Evolutionary conservation across 1,140 invertebrate species (phyloP).

Genomic region (Aleiodes sp.): DNA sequence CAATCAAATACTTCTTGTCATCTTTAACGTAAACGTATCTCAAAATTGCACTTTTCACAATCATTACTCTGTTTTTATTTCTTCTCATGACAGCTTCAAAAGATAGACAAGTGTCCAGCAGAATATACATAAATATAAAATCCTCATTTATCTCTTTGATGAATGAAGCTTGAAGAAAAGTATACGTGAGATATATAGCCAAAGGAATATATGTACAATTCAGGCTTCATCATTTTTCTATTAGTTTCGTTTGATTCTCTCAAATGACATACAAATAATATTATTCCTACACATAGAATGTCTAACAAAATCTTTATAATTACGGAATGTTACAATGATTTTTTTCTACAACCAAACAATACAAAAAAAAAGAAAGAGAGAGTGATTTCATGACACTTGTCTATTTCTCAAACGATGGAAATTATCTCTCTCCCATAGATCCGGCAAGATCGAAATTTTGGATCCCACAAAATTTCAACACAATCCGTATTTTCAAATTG

Average conservation of each 20-base stretch:
- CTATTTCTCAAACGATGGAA: not conserved
- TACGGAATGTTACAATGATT: conserved; percentile 2
- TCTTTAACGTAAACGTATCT: not conserved
- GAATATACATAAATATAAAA: conserved; percentile 3
- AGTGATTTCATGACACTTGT: no score
- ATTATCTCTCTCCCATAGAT: not conserved
- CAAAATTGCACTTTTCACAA: not conserved
- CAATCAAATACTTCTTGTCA: not conserved
- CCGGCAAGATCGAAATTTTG: not conserved
- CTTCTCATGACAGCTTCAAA: not conserved
- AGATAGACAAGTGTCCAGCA: not conserved
- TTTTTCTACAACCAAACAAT: no score
- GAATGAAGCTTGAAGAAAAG: no score
- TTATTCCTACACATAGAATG: not conserved
- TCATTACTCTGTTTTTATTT: not conserved
- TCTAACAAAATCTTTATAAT: not conserved
- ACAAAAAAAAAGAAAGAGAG: not conserved
- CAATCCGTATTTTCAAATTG: no score
- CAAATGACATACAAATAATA: not conserved
- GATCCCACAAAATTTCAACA: not conserved
- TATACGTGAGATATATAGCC: no score
- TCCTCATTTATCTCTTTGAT: not conserved
- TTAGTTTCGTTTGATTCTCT: not conserved
- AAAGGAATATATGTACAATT: not conserved
- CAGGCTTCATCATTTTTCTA: not conserved